Evolutionary conservation across 2,888 invertebrate species (phyloP), one percentile per base, ranked within the genome.

Genomic region (Clistopyga incitator): DNA sequence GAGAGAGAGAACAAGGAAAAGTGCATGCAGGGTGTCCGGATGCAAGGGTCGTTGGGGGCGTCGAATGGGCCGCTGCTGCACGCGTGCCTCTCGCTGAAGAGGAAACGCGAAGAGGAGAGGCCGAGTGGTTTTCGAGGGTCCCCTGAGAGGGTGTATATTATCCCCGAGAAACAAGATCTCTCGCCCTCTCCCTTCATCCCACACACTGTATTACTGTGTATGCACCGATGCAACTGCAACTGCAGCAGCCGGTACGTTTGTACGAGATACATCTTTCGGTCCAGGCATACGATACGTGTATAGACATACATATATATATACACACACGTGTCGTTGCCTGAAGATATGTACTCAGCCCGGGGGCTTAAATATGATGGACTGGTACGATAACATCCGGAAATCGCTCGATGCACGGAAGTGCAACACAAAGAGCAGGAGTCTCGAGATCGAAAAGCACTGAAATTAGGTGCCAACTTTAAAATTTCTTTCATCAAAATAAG

Each of bases 321-420:
- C 45, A 50, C 50, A 29, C 18, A 52, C 52, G 68, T 34, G 34
- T 50, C 20, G 34, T 45, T 61, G 47, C 64, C 50, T 34, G 50
- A 38, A 11, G 76, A 72, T 77, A 45, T 72, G 59, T 59, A 45
- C 72, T 47, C 59, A 67, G 59, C 54, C 72, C 65, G 54, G 61
- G 68, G 61, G 18, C 68, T 68, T 72, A 68, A 81, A 72, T 71
- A 82, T 64, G 82, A 78, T 82, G 52, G 72, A 82, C 59, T 52
- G 45, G 52, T 59, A 54, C 72, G 82, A 82, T 78, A 82, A 82
- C 78, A 82, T 82, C 78, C 82, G 82, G 74, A 78, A 15, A 75
- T 47, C 34, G 75, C 64, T 75, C 38, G 47, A 29, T 59, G 25
- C 29, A 45, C 29, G 75, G 75, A 75, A 78, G 82, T 78, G 23